Percentiles rank a stretch among this genome's conserved stretches.
Evolutionary conservation across 2,888 invertebrate species (phyloP).

Genomic region (Hirtodrosophila alboralis): DNA sequence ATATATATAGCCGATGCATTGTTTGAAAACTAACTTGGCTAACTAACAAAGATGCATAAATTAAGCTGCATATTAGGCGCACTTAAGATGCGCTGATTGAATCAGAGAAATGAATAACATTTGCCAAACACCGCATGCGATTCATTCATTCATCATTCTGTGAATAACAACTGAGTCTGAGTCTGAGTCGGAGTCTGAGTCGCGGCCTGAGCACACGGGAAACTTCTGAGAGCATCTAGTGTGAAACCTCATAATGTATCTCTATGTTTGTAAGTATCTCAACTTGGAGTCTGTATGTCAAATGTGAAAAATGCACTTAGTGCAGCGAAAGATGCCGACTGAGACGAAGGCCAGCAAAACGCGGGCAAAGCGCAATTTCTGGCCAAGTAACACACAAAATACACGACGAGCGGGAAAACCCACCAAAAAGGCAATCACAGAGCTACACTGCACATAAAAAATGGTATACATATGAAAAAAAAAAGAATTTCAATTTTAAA

Average conservation of each 20-base stretch:
- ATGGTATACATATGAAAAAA: too few species aligned
- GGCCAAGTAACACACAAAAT: conserved; percentile 18
- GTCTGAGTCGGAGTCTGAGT: conserved; percentile 20
- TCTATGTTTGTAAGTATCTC: neutral
- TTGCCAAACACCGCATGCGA: conserved; percentile 39
- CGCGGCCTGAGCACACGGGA: conserved; percentile 60
- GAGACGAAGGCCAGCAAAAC: conserved; percentile 70
- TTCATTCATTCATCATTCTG: conserved; percentile 63
- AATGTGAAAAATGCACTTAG: conserved; percentile 73
- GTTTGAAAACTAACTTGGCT: conserved; percentile 20
- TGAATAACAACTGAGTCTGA: conserved; percentile 45
- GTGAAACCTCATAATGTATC: conserved; percentile 30
- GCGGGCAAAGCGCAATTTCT: conserved; percentile 50
- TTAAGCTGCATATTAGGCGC: conserved; percentile 55
- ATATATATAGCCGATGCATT: conserved; percentile 30
- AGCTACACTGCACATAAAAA: too few species aligned
- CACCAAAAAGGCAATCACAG: conserved; percentile 8
- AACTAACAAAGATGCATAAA: conserved; percentile 67
- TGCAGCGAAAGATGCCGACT: conserved; percentile 20
- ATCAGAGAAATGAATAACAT: conserved; percentile 35
- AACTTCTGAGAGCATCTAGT: conserved; percentile 42
- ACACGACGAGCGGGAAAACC: conserved; percentile 12
- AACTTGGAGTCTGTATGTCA: conserved; percentile 66
- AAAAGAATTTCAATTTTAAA: too few species aligned
- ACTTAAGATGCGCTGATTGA: conserved; percentile 55